Evolutionary conservation across 2,888 invertebrate species (phyloP).

Genomic region (Erebia palarica): DNA sequence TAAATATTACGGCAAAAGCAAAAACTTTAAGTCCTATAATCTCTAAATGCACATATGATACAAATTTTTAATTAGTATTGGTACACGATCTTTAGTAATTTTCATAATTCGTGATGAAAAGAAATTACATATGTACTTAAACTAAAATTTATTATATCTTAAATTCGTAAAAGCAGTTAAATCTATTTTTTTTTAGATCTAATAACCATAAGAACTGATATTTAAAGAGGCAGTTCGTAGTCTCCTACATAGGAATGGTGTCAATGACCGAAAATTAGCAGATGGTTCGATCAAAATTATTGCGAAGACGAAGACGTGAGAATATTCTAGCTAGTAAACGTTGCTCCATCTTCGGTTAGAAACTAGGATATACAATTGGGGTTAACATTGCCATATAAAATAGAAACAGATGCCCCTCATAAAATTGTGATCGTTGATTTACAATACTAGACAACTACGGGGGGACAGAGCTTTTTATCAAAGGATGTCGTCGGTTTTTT

Average conservation of each 20-base stretch:
- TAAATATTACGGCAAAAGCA: neutral
- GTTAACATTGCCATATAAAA: slow-evolving; percentile 31
- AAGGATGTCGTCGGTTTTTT: slow-evolving; percentile 36
- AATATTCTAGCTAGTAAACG: slow-evolving; percentile 2
- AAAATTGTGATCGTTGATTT: slow-evolving; percentile 36
- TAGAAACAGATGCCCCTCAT: slow-evolving; percentile 39
- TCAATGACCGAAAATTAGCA: slow-evolving; percentile 17
- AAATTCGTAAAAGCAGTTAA: too few species aligned
- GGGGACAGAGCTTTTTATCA: slow-evolving; percentile 36
- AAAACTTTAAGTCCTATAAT: neutral
- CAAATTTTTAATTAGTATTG: too few species aligned
- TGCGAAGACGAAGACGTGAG: slow-evolving; percentile 20
- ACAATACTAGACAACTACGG: slow-evolving; percentile 31
- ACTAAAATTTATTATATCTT: too few species aligned
- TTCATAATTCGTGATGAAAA: too few species aligned
- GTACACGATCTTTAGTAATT: too few species aligned
- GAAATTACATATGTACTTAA: too few species aligned
- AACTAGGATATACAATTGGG: slow-evolving; percentile 26
- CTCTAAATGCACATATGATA: neutral
- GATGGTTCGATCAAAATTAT: slow-evolving; percentile 17
- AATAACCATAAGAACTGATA: neutral
- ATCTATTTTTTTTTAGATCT: neutral
- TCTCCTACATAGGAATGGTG: neutral
- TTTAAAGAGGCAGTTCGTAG: neutral
- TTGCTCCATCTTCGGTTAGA: slow-evolving; percentile 17